These are phyloP conservation scores for Xerus rutilus DNA, from an alignment of 2,797 vertebrate species.

Conservation along the genomic window DNA sequence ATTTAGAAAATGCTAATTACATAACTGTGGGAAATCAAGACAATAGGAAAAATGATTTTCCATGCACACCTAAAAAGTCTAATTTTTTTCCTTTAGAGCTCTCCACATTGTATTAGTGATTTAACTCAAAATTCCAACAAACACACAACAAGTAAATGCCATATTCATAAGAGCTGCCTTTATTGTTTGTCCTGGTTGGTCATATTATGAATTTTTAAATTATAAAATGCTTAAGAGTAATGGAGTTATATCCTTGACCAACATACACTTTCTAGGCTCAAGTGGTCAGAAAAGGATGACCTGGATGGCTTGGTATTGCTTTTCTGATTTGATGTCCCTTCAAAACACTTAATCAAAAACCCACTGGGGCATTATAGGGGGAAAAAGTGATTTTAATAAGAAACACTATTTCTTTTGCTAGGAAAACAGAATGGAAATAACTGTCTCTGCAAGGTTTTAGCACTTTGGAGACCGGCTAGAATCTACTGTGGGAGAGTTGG, in stretches of 20 bases:
- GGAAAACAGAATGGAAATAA: background rate
- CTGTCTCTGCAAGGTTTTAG: background rate
- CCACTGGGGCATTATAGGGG: background rate
- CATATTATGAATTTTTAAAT: background rate
- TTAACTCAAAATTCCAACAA: background rate
- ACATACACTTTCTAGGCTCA: background rate
- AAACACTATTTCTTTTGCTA: background rate
- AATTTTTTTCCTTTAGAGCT: background rate
- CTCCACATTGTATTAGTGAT: background rate
- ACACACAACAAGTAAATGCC: background rate
- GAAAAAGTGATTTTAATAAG: background rate
- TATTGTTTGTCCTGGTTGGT: background rate
- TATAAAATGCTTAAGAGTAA: background rate
- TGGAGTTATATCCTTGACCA: background rate
- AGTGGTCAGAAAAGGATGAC: background rate
- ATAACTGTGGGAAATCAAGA: background rate
- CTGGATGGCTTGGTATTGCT: background rate
- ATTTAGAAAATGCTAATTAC: constrained; percentile 29
- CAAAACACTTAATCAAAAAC: background rate
- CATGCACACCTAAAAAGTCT: background rate
- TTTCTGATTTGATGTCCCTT: constrained; percentile 29
- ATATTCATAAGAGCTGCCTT: background rate
- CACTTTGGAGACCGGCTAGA: background rate
- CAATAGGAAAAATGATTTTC: constrained; percentile 16
- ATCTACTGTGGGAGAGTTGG: accelerated